These are phyloP conservation scores for Rhagonycha lutea DNA, from an alignment of 2,888 invertebrate species.

Conservation along the genomic window DNA sequence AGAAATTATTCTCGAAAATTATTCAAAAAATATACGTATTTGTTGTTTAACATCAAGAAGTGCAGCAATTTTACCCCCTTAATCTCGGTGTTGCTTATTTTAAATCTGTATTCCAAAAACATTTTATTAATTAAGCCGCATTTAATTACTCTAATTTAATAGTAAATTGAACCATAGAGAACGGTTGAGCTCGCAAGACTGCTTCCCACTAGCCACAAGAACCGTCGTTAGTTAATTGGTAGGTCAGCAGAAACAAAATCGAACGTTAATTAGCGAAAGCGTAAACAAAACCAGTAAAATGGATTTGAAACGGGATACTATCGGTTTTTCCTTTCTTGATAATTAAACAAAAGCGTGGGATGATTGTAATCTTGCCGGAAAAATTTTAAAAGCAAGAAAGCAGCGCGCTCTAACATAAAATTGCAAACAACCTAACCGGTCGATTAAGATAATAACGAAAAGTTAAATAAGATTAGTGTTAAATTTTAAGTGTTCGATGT, in stretches of 20 bases:
- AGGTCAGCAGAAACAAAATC: constrained; percentile 38
- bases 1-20: neutral
- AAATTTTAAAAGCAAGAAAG: neutral
- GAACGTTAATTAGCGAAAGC: constrained; percentile 36
- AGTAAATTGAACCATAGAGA: neutral
- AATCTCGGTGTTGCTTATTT: neutral
- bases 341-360: constrained; percentile 1
- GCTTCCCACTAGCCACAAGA: neutral
- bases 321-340: neutral
- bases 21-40: neutral
- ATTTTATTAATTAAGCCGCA: neutral
- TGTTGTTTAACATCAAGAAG: neutral
- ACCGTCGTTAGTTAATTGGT: constrained; percentile 37
- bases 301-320: constrained; percentile 15
- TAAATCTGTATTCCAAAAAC: neutral
- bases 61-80: neutral
- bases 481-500: neutral
- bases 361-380: neutral
- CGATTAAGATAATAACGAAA: constrained; percentile 1
- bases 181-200: neutral
- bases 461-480: neutral
- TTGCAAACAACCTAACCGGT: neutral
- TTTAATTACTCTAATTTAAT: neutral
- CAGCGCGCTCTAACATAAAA: neutral
- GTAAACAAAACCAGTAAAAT: constrained; percentile 30